A percentile compares a stretch with the other conserved stretches of the same genome.
phyloP scores from a whole-genome alignment of 2,888 invertebrate genomes.

The Drosophila incognita region DNA sequence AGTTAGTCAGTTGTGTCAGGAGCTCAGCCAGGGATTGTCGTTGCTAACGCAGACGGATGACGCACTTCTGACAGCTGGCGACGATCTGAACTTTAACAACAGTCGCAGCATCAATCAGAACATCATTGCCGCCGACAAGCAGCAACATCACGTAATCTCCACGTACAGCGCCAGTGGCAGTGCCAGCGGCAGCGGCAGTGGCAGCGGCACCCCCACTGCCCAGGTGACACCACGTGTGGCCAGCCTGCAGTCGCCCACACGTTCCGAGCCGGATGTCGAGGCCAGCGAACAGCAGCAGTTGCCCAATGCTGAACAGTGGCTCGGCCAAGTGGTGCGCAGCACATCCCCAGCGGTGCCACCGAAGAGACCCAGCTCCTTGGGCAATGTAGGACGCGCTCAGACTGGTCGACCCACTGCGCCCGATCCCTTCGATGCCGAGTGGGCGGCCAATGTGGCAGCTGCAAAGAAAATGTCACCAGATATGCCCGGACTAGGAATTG shows the following conservation, averaged over 20 bases:
- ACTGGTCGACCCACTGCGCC: slow-evolving; percentile 86
- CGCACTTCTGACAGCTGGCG: slow-evolving; percentile 82
- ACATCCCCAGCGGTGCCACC: slow-evolving; percentile 86
- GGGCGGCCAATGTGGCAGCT: slow-evolving; percentile 87
- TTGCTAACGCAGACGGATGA: slow-evolving; percentile 88
- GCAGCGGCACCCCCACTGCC: slow-evolving; percentile 79
- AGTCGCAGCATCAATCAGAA: slow-evolving; percentile 87
- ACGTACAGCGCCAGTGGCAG: slow-evolving; percentile 55
- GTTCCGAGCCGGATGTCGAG: slow-evolving; percentile 69
- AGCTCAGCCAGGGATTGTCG: slow-evolving; percentile 89
- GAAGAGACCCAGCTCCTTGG: slow-evolving; percentile 86
- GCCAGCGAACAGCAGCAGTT: slow-evolving; percentile 85
- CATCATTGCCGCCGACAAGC: slow-evolving; percentile 84
- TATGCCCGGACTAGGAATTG: slow-evolving; percentile 33
- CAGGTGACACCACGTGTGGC: slow-evolving; percentile 88
- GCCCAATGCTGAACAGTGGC: slow-evolving; percentile 94
- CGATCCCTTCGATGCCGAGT: slow-evolving; percentile 93
- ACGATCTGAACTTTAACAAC: slow-evolving; percentile 87
- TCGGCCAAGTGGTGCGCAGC: slow-evolving; percentile 89
- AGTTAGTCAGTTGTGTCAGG: slow-evolving; percentile 91
- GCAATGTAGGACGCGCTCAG: slow-evolving; percentile 87
- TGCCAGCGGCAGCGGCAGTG: slow-evolving; percentile 30
- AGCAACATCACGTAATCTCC: slow-evolving; percentile 71
- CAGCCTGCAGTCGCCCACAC: slow-evolving; percentile 69
- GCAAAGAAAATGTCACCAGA: slow-evolving; percentile 86